phyloP scores from a whole-genome alignment of 2,888 invertebrate genomes.

The Caenorhabditis virilis region DNA sequence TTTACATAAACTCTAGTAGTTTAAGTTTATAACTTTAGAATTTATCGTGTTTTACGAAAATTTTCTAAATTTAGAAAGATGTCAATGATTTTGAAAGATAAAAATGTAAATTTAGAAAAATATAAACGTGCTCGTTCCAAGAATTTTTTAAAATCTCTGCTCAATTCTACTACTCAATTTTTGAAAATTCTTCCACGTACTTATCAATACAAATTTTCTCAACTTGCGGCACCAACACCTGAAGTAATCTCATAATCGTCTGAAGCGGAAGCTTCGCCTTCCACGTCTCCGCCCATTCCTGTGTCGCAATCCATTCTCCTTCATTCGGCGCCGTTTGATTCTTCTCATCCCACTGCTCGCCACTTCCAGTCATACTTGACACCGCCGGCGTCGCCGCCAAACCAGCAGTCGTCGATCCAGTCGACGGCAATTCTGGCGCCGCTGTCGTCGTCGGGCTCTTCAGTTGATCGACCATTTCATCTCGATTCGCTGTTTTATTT shows the following conservation, averaged over 20 bases:
- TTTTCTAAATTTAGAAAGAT: too few relatives aligned
- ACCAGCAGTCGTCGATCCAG: conserved; percentile 31
- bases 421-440: conserved; percentile 29
- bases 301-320: conserved; percentile 82
- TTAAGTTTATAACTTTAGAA: too few relatives aligned
- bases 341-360: conserved; percentile 48
- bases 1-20: too few relatives aligned
- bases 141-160: too few relatives aligned
- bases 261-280: conserved; percentile 94
- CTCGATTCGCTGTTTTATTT: conserved; percentile 50
- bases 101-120: too few relatives aligned
- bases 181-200: conserved; percentile 75
- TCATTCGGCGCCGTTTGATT: conserved; percentile 5
- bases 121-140: neutral
- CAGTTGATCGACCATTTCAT: conserved; percentile 55
- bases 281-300: conserved; percentile 93
- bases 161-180: neutral
- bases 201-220: conserved; percentile 99
- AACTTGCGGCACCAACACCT: conserved; percentile 97
- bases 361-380: conserved; percentile 82
- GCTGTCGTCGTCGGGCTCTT: conserved; percentile 49
- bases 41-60: too few relatives aligned
- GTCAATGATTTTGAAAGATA: too few relatives aligned
- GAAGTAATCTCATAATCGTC: conserved; percentile 96
- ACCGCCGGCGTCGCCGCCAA: conserved; percentile 89